Evolutionary conservation across 2,888 invertebrate species (phyloP).

Genomic region (Lasioglossum calceatum): DNA sequence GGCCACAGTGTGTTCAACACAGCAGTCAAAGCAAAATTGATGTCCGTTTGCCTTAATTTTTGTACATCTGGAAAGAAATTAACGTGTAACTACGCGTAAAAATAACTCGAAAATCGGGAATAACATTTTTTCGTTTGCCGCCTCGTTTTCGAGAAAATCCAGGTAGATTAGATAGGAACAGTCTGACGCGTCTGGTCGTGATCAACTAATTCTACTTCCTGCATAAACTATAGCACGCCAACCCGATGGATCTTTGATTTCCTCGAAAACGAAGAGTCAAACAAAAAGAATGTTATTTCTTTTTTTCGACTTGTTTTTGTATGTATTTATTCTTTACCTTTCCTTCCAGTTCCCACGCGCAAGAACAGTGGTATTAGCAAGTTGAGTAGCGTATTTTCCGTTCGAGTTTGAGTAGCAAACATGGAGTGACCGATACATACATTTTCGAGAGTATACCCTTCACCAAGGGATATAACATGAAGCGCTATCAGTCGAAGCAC

Average conservation of each 20-base stretch:
- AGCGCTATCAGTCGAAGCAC: slow-evolving; percentile 97
- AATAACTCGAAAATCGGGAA: background rate
- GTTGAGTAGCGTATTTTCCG: slow-evolving; percentile 98
- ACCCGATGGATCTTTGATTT: background rate
- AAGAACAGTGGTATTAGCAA: slow-evolving; percentile 98
- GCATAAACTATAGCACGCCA: background rate
- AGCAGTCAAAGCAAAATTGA: slow-evolving; percentile 95
- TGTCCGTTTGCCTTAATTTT: slow-evolving; percentile 94
- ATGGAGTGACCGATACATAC: slow-evolving; percentile 96
- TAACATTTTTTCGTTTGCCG: background rate
- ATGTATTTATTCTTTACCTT: slow-evolving; percentile 87
- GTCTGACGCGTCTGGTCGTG: background rate
- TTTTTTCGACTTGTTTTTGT: background rate
- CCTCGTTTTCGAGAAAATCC: background rate
- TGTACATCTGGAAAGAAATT: slow-evolving; percentile 90
- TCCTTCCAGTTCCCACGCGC: slow-evolving; percentile 96
- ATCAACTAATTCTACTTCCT: background rate
- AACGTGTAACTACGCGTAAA: background rate
- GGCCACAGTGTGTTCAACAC: slow-evolving; percentile 95
- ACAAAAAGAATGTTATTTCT: background rate
- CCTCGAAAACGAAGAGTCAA: background rate
- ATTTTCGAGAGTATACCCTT: slow-evolving; percentile 95
- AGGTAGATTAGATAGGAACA: too few species aligned
- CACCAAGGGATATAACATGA: slow-evolving; percentile 97
- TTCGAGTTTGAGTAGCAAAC: slow-evolving; percentile 95